Conservation (phyloP, 2,888 invertebrate genomes). For the Plebejus melissa region DNA sequence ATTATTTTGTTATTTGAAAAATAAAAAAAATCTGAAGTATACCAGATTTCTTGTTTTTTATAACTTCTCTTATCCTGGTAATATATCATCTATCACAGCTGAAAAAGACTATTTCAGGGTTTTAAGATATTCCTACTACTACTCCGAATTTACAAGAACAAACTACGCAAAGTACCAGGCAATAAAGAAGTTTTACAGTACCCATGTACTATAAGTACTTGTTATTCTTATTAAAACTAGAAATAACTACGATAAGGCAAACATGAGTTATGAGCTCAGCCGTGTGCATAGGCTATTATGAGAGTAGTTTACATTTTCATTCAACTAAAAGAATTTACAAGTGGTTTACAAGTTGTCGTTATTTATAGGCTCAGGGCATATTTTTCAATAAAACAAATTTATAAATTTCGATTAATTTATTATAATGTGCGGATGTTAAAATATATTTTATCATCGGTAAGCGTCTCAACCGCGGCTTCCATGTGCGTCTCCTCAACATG, state of each 20-base stretch:
- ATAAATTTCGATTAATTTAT: constrained; percentile 77
- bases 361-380: neutral
- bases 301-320: no score
- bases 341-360: no score
- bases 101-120: no score
- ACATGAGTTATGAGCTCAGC: no score
- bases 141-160: no score
- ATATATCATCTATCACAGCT: no score
- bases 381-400: constrained; percentile 42
- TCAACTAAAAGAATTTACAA: no score
- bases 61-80: neutral
- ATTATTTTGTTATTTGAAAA: neutral
- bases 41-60: neutral
- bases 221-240: no score
- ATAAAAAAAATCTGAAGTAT: neutral
- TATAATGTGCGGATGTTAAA: constrained; percentile 80
- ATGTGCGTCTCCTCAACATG: neutral
- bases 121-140: no score
- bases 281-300: no score
- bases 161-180: neutral
- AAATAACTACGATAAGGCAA: no score
- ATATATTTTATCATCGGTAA: constrained; percentile 74
- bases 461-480: constrained; percentile 63
- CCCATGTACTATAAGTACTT: no score
- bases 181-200: neutral